phyloP scores from a whole-genome alignment of 2,113 vertebrate species.

The Uria aalge region DNA sequence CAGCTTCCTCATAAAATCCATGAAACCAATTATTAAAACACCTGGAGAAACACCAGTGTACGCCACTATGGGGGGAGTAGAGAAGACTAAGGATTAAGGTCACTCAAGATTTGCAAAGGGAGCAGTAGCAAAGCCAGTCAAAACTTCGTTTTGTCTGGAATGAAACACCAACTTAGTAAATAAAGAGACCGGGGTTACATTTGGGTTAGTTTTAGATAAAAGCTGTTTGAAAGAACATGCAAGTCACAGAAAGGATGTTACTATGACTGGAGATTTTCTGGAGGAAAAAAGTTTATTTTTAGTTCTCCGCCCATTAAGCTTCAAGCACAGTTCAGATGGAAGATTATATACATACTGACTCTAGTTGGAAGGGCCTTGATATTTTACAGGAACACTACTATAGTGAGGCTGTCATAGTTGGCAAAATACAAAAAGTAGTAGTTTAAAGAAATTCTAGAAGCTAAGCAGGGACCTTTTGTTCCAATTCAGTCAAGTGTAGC shows the following conservation, averaged over 20 bases:
- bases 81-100: neutral
- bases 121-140: neutral
- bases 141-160: neutral
- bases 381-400: conserved; percentile 23
- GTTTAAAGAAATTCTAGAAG: neutral
- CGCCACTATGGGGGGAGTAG: fast-evolving
- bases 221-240: neutral
- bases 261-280: neutral
- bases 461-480: neutral
- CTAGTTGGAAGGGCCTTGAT: neutral
- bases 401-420: conserved; percentile 4
- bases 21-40: neutral
- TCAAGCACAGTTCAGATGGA: neutral
- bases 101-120: neutral
- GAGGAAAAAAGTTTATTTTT: conserved; percentile 17
- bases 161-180: neutral
- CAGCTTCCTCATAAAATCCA: neutral
- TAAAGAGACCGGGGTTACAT: neutral
- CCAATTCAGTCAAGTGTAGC: neutral
- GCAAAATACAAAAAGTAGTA: conserved; percentile 36
- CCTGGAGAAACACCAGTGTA: neutral
- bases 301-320: neutral
- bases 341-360: conserved; percentile 22
- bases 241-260: neutral
- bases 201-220: neutral